These are phyloP conservation scores for Pseudococcus viburni DNA, from an alignment of 2,888 invertebrate species.

Conservation along the genomic window DNA sequence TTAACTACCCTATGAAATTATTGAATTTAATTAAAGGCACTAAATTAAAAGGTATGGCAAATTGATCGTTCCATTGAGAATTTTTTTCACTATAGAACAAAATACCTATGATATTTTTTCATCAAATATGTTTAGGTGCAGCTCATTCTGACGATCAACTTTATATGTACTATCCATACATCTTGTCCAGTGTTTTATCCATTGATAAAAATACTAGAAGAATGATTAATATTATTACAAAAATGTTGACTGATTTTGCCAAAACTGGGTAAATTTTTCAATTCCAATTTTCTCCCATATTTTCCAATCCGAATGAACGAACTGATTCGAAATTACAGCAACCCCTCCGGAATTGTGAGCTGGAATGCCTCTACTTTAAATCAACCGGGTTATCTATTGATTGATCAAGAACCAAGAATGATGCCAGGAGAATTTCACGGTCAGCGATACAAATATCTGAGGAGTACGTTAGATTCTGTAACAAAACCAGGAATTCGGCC, in stretches of 20 bases:
- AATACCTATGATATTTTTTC: background rate
- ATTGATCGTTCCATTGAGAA: background rate
- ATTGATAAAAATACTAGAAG: background rate
- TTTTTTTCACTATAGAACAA: background rate
- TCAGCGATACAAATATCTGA: background rate
- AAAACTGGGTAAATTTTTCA: slow-evolving; percentile 1
- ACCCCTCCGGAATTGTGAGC: background rate
- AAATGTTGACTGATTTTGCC: background rate
- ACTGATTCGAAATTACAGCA: background rate
- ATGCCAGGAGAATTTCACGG: background rate
- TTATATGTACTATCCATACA: background rate
- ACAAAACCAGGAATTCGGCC: background rate
- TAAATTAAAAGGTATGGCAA: background rate
- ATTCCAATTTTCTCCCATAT: background rate
- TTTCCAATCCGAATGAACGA: background rate
- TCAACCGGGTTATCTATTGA: background rate
- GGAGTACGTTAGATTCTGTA: background rate
- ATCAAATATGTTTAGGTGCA: background rate
- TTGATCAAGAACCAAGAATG: background rate
- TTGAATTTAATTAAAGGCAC: background rate
- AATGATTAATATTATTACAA: background rate
- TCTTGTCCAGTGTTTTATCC: background rate
- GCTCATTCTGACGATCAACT: slow-evolving; percentile 7
- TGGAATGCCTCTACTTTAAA: background rate
- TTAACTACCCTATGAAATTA: background rate